Evolutionary conservation across 2,888 invertebrate species (phyloP).

Genomic region (Agrotis segetum): DNA sequence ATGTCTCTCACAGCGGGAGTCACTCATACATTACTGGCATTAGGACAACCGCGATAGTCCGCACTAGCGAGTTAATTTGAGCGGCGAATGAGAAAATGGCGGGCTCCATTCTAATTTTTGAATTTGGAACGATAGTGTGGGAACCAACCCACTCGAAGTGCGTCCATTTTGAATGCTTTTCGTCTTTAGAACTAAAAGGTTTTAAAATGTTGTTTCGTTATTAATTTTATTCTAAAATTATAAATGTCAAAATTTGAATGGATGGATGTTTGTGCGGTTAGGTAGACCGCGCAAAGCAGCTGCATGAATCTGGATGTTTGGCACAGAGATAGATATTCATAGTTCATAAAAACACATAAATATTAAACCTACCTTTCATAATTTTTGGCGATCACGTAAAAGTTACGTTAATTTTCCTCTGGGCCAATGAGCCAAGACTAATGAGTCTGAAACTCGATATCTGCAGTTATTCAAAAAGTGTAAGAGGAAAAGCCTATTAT

Average conservation of each 20-base stretch:
- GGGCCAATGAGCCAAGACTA: background rate
- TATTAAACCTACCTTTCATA: no score
- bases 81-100: slow-evolving; percentile 50
- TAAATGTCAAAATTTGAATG: no score
- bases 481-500: slow-evolving; percentile 28
- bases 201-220: no score
- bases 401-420: background rate
- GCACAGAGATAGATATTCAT: no score
- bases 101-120: slow-evolving; percentile 53
- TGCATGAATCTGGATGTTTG: no score
- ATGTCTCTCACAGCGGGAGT: slow-evolving; percentile 82
- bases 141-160: background rate
- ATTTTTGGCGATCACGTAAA: background rate
- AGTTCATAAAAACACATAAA: no score
- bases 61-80: slow-evolving; percentile 58
- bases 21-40: slow-evolving; percentile 73
- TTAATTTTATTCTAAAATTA: no score
- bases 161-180: background rate
- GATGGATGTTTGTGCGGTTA: no score
- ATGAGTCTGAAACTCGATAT: slow-evolving; percentile 4
- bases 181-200: background rate
- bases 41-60: slow-evolving; percentile 73
- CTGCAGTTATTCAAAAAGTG: slow-evolving; percentile 30
- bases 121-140: slow-evolving; percentile 34
- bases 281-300: no score